phyloP scores from a whole-genome alignment of 1,140 invertebrate genomes.

The Dendroctonus ponderosae region DNA sequence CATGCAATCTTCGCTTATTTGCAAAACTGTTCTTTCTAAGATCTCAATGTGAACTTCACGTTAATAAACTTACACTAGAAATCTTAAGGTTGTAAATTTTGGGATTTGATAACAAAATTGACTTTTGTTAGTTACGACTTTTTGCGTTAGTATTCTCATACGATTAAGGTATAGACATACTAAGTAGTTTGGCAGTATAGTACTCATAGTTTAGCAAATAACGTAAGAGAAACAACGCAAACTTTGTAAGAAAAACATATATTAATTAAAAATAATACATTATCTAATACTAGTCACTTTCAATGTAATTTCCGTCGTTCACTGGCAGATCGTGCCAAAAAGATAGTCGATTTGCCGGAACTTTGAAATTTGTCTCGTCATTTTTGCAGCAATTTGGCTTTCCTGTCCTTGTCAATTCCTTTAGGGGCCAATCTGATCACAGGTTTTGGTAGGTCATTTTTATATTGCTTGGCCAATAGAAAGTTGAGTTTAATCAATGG shows the following conservation, averaged over 20 bases:
- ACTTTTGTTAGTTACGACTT: conserved; percentile 7
- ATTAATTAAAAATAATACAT: conserved; percentile 7
- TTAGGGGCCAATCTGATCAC: neutral
- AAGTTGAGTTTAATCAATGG: conserved; percentile 13
- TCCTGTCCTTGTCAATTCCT: neutral
- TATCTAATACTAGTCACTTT: too few species aligned
- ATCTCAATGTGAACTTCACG: too few species aligned
- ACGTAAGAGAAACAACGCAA: neutral
- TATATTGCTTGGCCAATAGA: neutral
- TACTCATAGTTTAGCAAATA: neutral
- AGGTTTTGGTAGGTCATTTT: neutral
- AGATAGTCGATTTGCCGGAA: neutral
- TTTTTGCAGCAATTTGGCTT: conserved; percentile 10
- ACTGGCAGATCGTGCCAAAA: conserved; percentile 12
- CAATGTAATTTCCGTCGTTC: neutral
- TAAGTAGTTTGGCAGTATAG: neutral
- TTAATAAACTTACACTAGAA: too few species aligned
- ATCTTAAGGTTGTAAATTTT: neutral
- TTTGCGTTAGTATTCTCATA: neutral
- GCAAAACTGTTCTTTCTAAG: too few species aligned
- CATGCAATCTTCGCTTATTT: too few species aligned
- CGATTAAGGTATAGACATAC: neutral
- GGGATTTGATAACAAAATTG: neutral
- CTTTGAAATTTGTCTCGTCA: neutral
- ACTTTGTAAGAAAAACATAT: neutral